A percentile compares a stretch with the other conserved stretches of the same genome.
phyloP scores from a whole-genome alignment of 2,888 invertebrate species.

The Tipula lateralis region DNA sequence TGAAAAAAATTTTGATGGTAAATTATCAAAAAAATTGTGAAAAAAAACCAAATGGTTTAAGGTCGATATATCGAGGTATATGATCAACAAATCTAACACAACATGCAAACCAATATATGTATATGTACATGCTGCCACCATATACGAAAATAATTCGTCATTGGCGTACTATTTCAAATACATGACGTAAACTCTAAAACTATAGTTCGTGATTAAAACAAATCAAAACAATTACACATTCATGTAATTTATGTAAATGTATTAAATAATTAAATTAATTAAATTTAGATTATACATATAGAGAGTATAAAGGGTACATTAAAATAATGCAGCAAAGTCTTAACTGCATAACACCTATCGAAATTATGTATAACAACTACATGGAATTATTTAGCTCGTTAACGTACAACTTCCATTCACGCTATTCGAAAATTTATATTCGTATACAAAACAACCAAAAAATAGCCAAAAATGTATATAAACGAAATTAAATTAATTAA shows the following conservation, averaged over 20 bases:
- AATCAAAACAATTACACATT: background rate
- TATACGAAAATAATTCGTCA: background rate
- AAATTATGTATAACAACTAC: background rate
- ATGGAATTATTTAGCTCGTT: background rate
- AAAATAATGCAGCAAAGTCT: background rate
- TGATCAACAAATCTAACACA: too few species aligned
- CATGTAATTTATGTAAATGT: background rate
- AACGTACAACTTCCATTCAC: background rate
- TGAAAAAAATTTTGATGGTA: too few species aligned
- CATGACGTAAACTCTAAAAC: background rate
- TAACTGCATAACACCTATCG: background rate
- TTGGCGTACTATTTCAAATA: background rate
- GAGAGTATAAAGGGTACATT: background rate
- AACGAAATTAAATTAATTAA: background rate
- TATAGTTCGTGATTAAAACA: background rate
- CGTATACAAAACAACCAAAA: background rate
- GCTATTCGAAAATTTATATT: background rate
- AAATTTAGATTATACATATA: background rate
- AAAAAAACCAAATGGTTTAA: too few species aligned
- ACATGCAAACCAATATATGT: too few species aligned
- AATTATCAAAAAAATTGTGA: too few species aligned
- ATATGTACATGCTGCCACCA: background rate
- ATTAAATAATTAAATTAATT: background rate
- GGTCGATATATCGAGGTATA: too few species aligned
- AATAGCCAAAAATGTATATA: background rate